These are phyloP conservation scores for Etia nguti DNA, from an alignment of 2,113 vertebrate genomes.

Conservation along the genomic window DNA sequence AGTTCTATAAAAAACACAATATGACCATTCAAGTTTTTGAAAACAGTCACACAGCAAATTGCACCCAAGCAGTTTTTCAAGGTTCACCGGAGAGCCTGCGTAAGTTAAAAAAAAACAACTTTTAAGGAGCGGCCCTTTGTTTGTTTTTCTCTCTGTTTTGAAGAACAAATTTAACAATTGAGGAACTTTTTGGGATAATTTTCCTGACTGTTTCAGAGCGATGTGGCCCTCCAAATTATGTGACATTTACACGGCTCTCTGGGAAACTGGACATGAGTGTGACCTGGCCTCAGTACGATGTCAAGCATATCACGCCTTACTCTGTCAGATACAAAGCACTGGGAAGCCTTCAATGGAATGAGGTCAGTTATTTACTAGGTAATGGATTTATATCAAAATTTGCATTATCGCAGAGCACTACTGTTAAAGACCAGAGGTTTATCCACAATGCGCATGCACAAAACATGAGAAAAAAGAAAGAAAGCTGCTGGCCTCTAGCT, in stretches of 20 bases:
- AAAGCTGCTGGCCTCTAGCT: neutral
- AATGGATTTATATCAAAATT: neutral
- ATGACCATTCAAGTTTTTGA: slow-evolving; percentile 42
- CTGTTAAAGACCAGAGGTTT: neutral
- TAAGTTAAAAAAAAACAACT: neutral
- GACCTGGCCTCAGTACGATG: slow-evolving; percentile 15
- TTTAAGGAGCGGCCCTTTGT: neutral
- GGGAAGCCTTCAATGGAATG: slow-evolving; percentile 2
- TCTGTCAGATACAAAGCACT: slow-evolving; percentile 40
- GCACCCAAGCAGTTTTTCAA: slow-evolving; percentile 48
- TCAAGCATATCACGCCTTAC: neutral
- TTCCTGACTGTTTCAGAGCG: slow-evolving; percentile 38
- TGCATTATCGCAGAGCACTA: neutral
- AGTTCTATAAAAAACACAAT: accelerated
- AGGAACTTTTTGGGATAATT: neutral
- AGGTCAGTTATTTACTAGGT: slow-evolving; percentile 41
- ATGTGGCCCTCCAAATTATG: slow-evolving; percentile 41
- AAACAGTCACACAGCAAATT: slow-evolving; percentile 5
- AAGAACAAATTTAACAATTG: neutral
- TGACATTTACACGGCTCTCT: slow-evolving; percentile 24
- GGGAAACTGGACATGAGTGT: slow-evolving; percentile 36
- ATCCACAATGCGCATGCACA: neutral
- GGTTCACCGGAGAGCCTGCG: slow-evolving; percentile 16
- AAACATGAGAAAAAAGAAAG: neutral
- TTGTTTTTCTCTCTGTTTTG: neutral